Evolutionary conservation across 1,140 invertebrate species (phyloP).

Genomic region (Trachelipus rathkii): DNA sequence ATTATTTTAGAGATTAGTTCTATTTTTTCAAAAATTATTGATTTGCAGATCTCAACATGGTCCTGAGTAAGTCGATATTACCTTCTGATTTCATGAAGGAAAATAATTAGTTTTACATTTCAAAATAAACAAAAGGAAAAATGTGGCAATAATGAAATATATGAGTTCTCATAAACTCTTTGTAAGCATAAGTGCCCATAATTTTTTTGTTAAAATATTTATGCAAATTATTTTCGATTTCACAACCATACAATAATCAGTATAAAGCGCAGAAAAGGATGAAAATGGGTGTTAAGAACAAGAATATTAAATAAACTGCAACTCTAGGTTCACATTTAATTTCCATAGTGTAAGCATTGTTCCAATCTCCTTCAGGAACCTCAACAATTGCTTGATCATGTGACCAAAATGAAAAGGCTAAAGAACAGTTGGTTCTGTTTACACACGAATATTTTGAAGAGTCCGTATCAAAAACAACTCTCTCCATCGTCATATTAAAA

Average conservation of each 20-base stretch:
- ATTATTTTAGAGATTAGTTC: too few relatives aligned
- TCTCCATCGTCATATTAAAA: constrained; percentile 64
- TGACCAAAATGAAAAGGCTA: constrained; percentile 65
- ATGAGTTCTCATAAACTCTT: too few relatives aligned
- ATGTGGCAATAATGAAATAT: too few relatives aligned
- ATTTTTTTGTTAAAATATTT: too few relatives aligned
- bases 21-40: too few relatives aligned
- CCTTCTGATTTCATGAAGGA: too few relatives aligned
- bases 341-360: constrained; percentile 66
- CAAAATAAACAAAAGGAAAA: too few relatives aligned
- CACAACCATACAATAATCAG: too few relatives aligned
- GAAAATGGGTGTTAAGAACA: constrained; percentile 64
- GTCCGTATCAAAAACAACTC: constrained; percentile 64
- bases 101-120: too few relatives aligned
- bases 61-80: too few relatives aligned
- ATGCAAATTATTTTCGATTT: background rate
- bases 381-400: constrained; percentile 58
- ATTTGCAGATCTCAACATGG: too few relatives aligned
- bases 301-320: constrained; percentile 63
- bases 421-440: constrained; percentile 61
- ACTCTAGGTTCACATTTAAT: constrained; percentile 70
- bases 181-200: too few relatives aligned
- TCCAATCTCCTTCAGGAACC: constrained; percentile 56
- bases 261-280: constrained; percentile 68
- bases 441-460: constrained; percentile 50